A percentile compares a stretch with the other conserved stretches of the same genome.
These are phyloP conservation scores for Cheilosia vulpina DNA, from an alignment of 2,888 invertebrate genomes.

Conservation along the genomic window DNA sequence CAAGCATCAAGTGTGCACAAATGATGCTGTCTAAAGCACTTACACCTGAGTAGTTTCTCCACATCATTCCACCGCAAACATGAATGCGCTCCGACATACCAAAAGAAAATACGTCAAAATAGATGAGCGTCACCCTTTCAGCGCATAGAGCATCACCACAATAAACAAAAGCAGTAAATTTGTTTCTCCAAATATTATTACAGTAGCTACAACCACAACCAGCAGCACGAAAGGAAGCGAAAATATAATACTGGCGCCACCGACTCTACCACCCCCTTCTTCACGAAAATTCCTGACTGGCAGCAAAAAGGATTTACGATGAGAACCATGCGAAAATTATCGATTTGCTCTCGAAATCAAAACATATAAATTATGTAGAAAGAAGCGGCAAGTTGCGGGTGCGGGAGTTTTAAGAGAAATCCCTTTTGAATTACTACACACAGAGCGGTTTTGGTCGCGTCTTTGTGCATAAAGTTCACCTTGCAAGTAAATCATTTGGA, in stretches of 20 bases:
- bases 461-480: constrained; percentile 40
- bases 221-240: background rate
- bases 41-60: constrained; percentile 47
- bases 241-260: constrained; percentile 33
- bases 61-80: background rate
- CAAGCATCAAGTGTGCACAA: constrained; percentile 6
- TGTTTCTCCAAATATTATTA: constrained; percentile 25
- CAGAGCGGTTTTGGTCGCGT: constrained; percentile 1
- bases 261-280: background rate
- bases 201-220: background rate
- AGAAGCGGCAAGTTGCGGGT: background rate
- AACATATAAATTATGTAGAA: constrained; percentile 57
- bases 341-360: constrained; percentile 50
- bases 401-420: constrained; percentile 13
- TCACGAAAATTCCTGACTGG: constrained; percentile 25
- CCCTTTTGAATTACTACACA: constrained; percentile 29
- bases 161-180: constrained; percentile 36
- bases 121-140: constrained; percentile 58
- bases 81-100: background rate
- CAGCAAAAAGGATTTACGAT: constrained; percentile 51
- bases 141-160: constrained; percentile 40
- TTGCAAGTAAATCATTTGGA: constrained; percentile 44
- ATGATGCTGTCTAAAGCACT: constrained; percentile 60
- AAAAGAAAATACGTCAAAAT: constrained; percentile 42
- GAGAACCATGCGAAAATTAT: constrained; percentile 51